Conservation (phyloP, 2,113 vertebrate species). For the Lamprotornis superbus region DNA sequence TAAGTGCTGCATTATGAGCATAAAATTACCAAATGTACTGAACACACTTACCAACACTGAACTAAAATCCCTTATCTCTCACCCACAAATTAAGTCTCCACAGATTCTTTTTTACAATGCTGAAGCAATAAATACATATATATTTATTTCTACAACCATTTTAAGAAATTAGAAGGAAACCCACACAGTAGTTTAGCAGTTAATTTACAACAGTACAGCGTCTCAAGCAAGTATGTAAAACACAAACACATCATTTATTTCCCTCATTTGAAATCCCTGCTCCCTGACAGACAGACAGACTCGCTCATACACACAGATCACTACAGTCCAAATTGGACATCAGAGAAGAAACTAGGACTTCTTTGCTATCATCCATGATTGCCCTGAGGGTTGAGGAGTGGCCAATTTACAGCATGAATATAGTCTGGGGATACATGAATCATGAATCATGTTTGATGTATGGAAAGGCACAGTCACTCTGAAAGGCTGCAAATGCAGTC, state of each 20-base stretch:
- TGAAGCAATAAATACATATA: conserved; percentile 50
- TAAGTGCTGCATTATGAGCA: conserved; percentile 65
- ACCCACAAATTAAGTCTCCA: conserved; percentile 62
- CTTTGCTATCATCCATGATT: conserved; percentile 54
- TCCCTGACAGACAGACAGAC: conserved; percentile 52
- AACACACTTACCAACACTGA: conserved; percentile 48
- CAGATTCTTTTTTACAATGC: conserved; percentile 46
- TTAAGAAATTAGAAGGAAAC: conserved; percentile 61
- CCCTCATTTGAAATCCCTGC: conserved; percentile 56
- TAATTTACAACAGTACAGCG: conserved; percentile 56
- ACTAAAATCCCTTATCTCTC: conserved; percentile 47
- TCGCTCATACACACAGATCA: conserved; percentile 44
- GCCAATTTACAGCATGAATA: conserved; percentile 45
- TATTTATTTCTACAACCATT: conserved; percentile 48
- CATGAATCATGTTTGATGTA: conserved; percentile 47
- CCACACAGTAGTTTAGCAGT: conserved; percentile 51
- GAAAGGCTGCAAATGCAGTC: conserved; percentile 61
- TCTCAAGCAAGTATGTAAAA: conserved; percentile 57
- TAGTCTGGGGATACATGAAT: conserved; percentile 42
- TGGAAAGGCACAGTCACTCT: conserved; percentile 43
- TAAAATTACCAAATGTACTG: conserved; percentile 46
- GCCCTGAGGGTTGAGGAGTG: conserved; percentile 45
- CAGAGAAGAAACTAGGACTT: conserved; percentile 33
- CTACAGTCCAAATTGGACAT: conserved; percentile 48
- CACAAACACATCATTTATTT: conserved; percentile 65